A percentile compares a stretch with the other conserved stretches of the same genome.
Evolutionary conservation across 2,888 invertebrate species (phyloP).

Genomic region (Sarcophaga variegata): DNA sequence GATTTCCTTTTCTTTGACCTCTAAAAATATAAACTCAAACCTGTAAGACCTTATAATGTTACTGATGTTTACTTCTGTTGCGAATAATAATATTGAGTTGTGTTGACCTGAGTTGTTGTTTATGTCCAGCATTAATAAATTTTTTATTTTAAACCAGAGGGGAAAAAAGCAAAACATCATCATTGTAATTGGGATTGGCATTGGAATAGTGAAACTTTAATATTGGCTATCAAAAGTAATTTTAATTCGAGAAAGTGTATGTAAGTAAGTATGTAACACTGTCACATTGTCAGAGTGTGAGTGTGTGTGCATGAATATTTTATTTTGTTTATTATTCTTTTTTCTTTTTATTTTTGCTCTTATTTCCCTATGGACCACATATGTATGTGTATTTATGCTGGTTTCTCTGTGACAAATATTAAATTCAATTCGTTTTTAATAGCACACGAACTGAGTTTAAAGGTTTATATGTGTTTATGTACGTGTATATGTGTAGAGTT

Average conservation of each 20-base stretch:
- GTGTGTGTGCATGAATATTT: slow-evolving; percentile 23
- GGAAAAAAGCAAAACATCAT: no score
- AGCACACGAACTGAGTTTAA: slow-evolving; percentile 31
- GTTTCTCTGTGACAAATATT: slow-evolving; percentile 24
- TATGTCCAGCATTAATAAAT: no score
- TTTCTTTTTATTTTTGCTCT: neutral
- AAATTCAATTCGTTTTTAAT: slow-evolving; percentile 65
- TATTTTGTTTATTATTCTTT: slow-evolving; percentile 15
- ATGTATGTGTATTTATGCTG: slow-evolving; percentile 6
- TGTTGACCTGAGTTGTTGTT: neutral
- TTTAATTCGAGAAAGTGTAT: no score
- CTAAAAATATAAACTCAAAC: neutral
- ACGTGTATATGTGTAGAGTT: neutral
- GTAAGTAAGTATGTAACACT: no score
- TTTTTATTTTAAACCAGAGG: no score
- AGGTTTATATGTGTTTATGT: slow-evolving; percentile 15
- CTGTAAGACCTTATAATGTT: neutral
- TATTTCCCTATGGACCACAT: slow-evolving; percentile 18
- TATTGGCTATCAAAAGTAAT: no score
- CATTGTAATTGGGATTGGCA: no score
- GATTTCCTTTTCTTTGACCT: no score
- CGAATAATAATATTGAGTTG: neutral
- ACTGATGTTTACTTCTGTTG: slow-evolving; percentile 28
- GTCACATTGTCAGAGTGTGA: neutral
- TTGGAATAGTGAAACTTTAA: no score